A percentile compares a stretch with the other conserved stretches of the same genome.
phyloP scores from a whole-genome alignment of 2,797 vertebrate genomes.

The Phataginus tricuspis region DNA sequence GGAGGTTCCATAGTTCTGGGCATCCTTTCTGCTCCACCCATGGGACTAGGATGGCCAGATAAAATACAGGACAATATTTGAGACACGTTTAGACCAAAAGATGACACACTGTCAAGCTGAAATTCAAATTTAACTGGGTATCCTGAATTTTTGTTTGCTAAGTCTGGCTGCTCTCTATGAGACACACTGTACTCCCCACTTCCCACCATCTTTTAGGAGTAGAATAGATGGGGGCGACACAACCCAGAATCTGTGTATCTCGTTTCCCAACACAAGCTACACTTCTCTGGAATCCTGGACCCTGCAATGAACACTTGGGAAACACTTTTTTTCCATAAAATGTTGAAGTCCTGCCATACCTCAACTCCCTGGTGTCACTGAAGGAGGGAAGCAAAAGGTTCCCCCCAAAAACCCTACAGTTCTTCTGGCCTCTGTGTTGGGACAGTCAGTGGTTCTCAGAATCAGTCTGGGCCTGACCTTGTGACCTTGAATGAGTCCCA shows the following conservation, averaged over 20 bases:
- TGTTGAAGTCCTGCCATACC: rapidly evolving
- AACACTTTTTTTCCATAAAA: not conserved
- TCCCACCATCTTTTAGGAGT: not conserved
- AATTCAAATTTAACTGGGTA: not conserved
- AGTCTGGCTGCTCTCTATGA: not conserved
- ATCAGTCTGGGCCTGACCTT: not conserved
- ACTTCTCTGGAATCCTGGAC: not conserved
- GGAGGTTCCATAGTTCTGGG: not conserved
- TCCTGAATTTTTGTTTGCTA: not conserved
- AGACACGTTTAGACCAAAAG: not conserved
- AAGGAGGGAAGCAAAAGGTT: not conserved
- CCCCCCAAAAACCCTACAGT: not conserved
- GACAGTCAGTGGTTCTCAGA: not conserved
- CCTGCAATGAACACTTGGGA: not conserved
- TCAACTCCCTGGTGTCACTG: rapidly evolving
- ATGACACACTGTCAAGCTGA: not conserved
- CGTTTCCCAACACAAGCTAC: not conserved
- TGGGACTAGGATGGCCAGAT: not conserved
- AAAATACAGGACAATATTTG: not conserved
- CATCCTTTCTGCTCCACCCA: not conserved
- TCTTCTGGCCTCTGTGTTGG: rapidly evolving
- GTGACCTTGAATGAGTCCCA: not conserved
- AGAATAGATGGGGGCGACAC: no score
- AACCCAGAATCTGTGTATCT: not conserved
- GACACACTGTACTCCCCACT: rapidly evolving